Base-by-base conservation (phyloP, 2,113 vertebrate genomes). In the Sterna hirundo region DNA sequence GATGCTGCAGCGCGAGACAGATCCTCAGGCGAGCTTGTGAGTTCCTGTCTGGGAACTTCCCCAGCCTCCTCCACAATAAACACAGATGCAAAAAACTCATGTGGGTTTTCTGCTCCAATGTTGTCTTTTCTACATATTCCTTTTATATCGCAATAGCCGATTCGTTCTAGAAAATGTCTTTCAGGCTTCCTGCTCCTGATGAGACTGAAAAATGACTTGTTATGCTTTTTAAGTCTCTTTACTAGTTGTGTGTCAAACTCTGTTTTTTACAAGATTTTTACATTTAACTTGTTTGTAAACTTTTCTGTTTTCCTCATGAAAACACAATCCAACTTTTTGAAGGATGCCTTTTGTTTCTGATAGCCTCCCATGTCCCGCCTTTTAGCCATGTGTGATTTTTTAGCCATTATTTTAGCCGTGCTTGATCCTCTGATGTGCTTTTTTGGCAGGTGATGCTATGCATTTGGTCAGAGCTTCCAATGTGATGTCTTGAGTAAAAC, bases 11-110 rank as follows among this genome's bases (percentile, higher is more conserved):
- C 1, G 0, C 0, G 2, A 89, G 87, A 87, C 58, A 69, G 70
- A 91, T 86, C 92, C 95, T 89, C 87, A 42, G 89, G 78, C 11
- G 0, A 83, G 44, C 58, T 60, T 18, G 1, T 55, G 66, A 94
- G 76, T 86, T 90, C 93, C 95, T 88, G 60, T 42, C 93, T 77
- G 77, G 83, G 86, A 95, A 66, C 89, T 78, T 78, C 76, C 80
- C 55, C 77, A 86, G 72, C 84, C 86, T 86, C 64, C 74, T 92
- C 46, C 74, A 62, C 64, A 62, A 44, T 49, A 66, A 90, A 76
- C n/a, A 5, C 79, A 76, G 62, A 47, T 38, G 75, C 61, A 60
- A 75, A 86, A 82, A 76, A 10, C n/a, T 81, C 60, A 22, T 61
- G 60, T 54, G 32, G 69, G 55, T 70, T 91, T 89, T 86, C 81